These are phyloP conservation scores for Dryoscopus gambensis DNA, from an alignment of 2,113 vertebrate species.

Conservation along the genomic window DNA sequence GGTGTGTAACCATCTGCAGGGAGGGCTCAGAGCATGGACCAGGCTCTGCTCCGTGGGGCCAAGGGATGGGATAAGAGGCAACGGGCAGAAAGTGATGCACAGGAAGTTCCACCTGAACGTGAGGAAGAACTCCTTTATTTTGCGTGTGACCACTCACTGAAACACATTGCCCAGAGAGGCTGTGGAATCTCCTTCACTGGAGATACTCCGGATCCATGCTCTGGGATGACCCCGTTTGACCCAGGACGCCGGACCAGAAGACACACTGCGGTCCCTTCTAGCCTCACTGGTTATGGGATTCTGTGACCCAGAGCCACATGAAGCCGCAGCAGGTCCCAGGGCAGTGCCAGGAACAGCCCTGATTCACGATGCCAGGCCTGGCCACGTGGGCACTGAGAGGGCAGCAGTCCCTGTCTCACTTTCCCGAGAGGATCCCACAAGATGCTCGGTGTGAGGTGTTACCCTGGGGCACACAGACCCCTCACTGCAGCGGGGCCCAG, in stretches of 20 bases:
- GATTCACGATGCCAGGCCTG: not conserved
- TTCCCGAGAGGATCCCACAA: accelerated
- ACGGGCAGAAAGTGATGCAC: not conserved
- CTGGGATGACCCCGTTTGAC: not conserved
- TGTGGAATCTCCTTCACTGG: not conserved
- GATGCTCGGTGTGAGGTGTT: no score
- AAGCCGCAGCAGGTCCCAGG: not conserved
- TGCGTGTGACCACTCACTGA: not conserved
- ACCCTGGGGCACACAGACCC: not conserved
- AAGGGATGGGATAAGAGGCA: not conserved
- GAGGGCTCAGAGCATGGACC: no score
- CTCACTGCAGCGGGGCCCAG: accelerated
- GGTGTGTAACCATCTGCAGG: not conserved
- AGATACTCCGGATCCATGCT: not conserved
- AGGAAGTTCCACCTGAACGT: not conserved
- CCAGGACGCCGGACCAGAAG: not conserved
- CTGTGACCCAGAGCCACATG: not conserved
- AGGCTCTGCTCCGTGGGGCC: not conserved
- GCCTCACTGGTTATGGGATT: not conserved
- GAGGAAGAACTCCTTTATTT: not conserved
- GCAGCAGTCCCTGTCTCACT: not conserved
- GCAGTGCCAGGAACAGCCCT: not conserved
- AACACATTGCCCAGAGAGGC: not conserved
- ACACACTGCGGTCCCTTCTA: not conserved
- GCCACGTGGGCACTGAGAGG: not conserved